A percentile compares a stretch with the other conserved stretches of the same genome.
These are phyloP conservation scores for Protonibea diacanthus DNA, from an alignment of 2,797 vertebrate species.

Conservation along the genomic window DNA sequence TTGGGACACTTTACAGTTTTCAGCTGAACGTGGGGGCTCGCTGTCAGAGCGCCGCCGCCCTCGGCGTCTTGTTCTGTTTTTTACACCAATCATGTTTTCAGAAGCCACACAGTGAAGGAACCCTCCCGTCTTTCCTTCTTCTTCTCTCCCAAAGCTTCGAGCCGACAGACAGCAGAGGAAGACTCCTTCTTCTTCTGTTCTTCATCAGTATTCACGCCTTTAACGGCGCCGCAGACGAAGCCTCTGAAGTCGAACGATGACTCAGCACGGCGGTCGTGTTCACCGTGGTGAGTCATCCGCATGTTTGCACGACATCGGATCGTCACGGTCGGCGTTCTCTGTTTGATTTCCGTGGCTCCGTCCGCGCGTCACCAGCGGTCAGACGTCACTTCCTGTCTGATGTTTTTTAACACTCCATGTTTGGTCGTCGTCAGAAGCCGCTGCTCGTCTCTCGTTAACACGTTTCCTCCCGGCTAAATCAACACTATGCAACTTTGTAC, in stretches of 20 bases:
- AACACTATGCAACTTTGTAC: slow-evolving; percentile 98
- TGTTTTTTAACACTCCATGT: neutral
- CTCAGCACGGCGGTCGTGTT: too few relatives aligned
- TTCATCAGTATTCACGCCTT: slow-evolving; percentile 65
- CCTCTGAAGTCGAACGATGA: slow-evolving; percentile 23
- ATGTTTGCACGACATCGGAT: too few relatives aligned
- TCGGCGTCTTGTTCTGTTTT: neutral
- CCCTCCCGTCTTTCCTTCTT: slow-evolving; percentile 46
- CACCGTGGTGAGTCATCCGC: too few relatives aligned
- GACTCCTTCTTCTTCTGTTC: slow-evolving; percentile 8
- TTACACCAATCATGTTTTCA: slow-evolving; percentile 42
- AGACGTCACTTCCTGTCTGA: slow-evolving; percentile 31
- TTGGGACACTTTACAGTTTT: slow-evolving; percentile 9
- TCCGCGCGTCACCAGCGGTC: slow-evolving; percentile 7
- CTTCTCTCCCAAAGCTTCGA: slow-evolving; percentile 20
- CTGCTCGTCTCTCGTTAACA: slow-evolving; percentile 74
- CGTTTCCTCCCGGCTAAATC: slow-evolving; percentile 68
- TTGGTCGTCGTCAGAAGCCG: slow-evolving; percentile 38
- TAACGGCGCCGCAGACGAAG: neutral
- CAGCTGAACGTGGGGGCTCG: neutral
- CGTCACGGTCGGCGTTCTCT: too few relatives aligned
- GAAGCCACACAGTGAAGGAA: slow-evolving; percentile 83
- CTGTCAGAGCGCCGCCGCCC: neutral
- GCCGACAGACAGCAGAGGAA: slow-evolving; percentile 7
- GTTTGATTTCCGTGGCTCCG: too few relatives aligned